Conservation (phyloP, 2,797 vertebrate species). For the Liparis tanakae region DNA sequence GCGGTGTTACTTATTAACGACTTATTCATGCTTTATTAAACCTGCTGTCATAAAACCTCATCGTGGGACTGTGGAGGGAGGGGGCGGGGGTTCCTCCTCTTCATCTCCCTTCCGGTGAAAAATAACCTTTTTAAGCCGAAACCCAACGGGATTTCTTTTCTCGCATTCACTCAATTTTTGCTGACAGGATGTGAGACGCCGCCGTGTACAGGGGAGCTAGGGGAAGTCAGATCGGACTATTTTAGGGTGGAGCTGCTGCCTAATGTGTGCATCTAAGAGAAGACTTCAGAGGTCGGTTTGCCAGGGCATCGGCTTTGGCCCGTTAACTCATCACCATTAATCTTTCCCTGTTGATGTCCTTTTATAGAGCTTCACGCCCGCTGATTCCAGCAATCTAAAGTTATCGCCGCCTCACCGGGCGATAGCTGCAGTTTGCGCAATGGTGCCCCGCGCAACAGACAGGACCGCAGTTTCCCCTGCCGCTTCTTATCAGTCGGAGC, state of each 20-base stretch:
- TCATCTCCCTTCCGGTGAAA: slow-evolving; percentile 17
- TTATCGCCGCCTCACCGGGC: slow-evolving; percentile 52
- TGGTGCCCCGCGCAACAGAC: slow-evolving; percentile 46
- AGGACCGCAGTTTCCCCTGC: slow-evolving; percentile 22
- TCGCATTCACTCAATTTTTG: slow-evolving; percentile 26
- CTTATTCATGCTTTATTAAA: slow-evolving; percentile 88
- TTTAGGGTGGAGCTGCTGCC: neutral
- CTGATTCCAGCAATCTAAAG: slow-evolving; percentile 56
- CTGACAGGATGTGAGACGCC: slow-evolving; percentile 20
- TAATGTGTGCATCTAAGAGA: slow-evolving; percentile 15
- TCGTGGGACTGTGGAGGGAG: slow-evolving; percentile 66
- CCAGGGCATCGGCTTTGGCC: slow-evolving; percentile 24
- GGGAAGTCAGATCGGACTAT: slow-evolving; percentile 32
- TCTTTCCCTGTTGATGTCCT: slow-evolving; percentile 45
- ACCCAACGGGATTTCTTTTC: slow-evolving; percentile 30
- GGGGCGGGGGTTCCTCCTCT: slow-evolving; percentile 55
- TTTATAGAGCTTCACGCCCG: slow-evolving; percentile 49
- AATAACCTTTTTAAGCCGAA: slow-evolving; percentile 31
- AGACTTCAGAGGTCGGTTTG: slow-evolving; percentile 36
- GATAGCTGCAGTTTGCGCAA: slow-evolving; percentile 54
- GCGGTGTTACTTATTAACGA: slow-evolving; percentile 88
- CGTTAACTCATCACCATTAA: slow-evolving; percentile 38
- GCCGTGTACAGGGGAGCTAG: neutral
- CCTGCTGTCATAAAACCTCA: slow-evolving; percentile 85
- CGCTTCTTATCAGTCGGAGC: slow-evolving; percentile 37